A percentile compares a stretch with the other conserved stretches of the same genome.
These are phyloP conservation scores for Augiades crinisus DNA, from an alignment of 2,888 invertebrate species.

Conservation along the genomic window DNA sequence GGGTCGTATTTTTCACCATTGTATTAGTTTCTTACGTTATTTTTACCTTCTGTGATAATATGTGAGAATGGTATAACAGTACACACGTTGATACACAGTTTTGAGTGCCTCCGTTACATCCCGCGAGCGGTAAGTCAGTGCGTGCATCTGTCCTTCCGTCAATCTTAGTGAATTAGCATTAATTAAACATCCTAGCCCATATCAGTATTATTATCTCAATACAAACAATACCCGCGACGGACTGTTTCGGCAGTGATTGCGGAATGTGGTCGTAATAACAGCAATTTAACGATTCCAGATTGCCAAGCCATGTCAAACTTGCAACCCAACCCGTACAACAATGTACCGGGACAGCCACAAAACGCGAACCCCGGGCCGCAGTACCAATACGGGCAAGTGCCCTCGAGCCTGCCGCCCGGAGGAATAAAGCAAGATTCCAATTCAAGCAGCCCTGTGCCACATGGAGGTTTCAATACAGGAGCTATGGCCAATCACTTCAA, in stretches of 20 bases:
- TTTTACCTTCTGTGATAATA: slow-evolving; percentile 58
- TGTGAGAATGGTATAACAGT: slow-evolving; percentile 67
- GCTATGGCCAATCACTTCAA: slow-evolving; percentile 56
- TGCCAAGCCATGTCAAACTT: slow-evolving; percentile 69
- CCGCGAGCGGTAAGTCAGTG: slow-evolving; percentile 56
- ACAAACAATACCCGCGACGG: slow-evolving; percentile 43
- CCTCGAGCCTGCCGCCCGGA: slow-evolving; percentile 56
- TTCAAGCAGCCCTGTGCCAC: slow-evolving; percentile 57
- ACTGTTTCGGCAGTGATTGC: slow-evolving; percentile 15
- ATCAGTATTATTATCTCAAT: slow-evolving; percentile 53
- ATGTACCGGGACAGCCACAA: slow-evolving; percentile 50
- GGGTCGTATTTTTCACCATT: slow-evolving; percentile 74
- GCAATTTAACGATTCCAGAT: slow-evolving; percentile 59
- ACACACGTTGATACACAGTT: slow-evolving; percentile 52
- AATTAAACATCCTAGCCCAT: slow-evolving; percentile 56
- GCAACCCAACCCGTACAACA: slow-evolving; percentile 65
- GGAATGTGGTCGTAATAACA: slow-evolving; percentile 32
- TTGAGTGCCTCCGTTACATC: slow-evolving; percentile 52
- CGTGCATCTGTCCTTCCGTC: slow-evolving; percentile 60
- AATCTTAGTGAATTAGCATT: slow-evolving; percentile 70
- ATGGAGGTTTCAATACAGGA: slow-evolving; percentile 41
- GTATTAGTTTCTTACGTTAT: slow-evolving; percentile 61
- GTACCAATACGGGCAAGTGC: slow-evolving; percentile 55
- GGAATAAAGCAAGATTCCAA: slow-evolving; percentile 64
- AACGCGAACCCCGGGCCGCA: slow-evolving; percentile 49